Base-by-base conservation (phyloP, 2,888 invertebrate species). In the Melolontha melolontha region DNA sequence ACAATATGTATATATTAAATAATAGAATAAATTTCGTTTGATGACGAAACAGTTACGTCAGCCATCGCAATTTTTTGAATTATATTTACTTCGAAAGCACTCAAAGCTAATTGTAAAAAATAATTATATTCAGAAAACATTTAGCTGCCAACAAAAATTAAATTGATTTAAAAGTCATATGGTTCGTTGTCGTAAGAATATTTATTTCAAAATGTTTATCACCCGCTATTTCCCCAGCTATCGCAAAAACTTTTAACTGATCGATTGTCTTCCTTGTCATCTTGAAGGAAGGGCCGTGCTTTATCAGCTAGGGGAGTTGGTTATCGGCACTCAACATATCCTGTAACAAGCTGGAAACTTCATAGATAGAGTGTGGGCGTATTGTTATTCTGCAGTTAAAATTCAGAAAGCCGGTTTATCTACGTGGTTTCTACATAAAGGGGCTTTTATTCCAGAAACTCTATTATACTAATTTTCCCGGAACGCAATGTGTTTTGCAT, bases 291-390 rank as follows among this genome's bases (percentile, higher is more conserved):
- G 29, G 29, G 14, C 29, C 51, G 51, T 52, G 51, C 51, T 29
- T 52, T 52, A 52, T 52, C 51, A 34, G 34, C 29, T 14, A 5
- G 34, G 29, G 12, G 12, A 34, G 51, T 51, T 51, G 1, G 34
- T 51, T 51, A 52, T 52, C 51, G 34, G 51, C 34, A 14, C 51
- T 52, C 34, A 29, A 52, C 51, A 34, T 34, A 52, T 52, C 51
- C 34, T 29, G 34, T 52, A 34, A 52, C 34, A 34, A 52, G 51
- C 29, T 52, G 29, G 39, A 12, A 52, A 52, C 51, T 52, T 12
- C 34, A 52, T 29, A 34, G 51, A 14, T 12, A 29, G 29, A 52
- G 39, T 17, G 49, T 14, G 10, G 29, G 51, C 39, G 16, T 52
- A 52, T 52, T 52, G 51, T 52, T 27, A 34, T 34, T 12, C 12